phyloP scores from a whole-genome alignment of 2,888 invertebrate genomes.

The Andrena dorsata region DNA sequence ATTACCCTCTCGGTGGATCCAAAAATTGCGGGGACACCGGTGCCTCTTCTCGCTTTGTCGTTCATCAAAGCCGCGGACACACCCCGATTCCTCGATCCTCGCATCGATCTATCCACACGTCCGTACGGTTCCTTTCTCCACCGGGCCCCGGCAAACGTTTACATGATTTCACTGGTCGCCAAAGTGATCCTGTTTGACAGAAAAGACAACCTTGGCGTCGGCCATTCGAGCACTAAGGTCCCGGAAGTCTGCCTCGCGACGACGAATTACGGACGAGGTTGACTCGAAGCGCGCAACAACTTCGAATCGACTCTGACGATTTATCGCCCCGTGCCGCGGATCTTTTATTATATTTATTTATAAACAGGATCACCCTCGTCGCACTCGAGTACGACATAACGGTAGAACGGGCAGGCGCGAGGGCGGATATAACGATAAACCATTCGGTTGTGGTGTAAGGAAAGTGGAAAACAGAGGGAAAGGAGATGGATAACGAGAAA shows the following conservation, averaged over 20 bases:
- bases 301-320: slow-evolving; percentile 31
- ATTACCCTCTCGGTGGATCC: slow-evolving; percentile 57
- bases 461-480: not conserved
- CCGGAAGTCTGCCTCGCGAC: slow-evolving; percentile 63
- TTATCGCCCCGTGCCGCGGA: not conserved
- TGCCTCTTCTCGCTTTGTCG: slow-evolving; percentile 50
- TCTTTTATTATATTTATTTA: not conserved
- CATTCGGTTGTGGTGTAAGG: not conserved
- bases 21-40: slow-evolving; percentile 60
- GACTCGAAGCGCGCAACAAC: slow-evolving; percentile 42
- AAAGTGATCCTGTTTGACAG: slow-evolving; percentile 60
- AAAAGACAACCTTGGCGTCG: slow-evolving; percentile 65
- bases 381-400: not conserved
- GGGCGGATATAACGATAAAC: not conserved
- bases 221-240: slow-evolving; percentile 70
- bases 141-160: slow-evolving; percentile 39
- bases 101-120: slow-evolving; percentile 44
- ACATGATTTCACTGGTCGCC: slow-evolving; percentile 62
- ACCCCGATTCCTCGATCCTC: slow-evolving; percentile 47
- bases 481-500: not conserved
- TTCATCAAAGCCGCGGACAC: slow-evolving; percentile 59
- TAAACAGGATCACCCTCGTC: not conserved
- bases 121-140: slow-evolving; percentile 16
- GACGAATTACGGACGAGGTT: slow-evolving; percentile 46
- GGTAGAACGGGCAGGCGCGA: not conserved